These are phyloP conservation scores for Nicator chloris DNA, from an alignment of 2,113 vertebrate genomes.

Conservation along the genomic window DNA sequence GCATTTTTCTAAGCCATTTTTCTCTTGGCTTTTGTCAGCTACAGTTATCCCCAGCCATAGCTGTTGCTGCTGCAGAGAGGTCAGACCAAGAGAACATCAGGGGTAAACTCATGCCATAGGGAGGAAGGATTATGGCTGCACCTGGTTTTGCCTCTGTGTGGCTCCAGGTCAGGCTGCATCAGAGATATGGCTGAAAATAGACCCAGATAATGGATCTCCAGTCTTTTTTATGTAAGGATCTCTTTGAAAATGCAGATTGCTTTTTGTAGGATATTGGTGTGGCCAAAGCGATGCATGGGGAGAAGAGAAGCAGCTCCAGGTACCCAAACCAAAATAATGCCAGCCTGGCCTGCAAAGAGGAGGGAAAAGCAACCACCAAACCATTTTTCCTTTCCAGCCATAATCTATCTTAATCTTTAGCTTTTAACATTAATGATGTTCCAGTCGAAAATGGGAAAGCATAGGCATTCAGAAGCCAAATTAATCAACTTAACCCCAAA, in stretches of 20 bases:
- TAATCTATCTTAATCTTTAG: slow-evolving; percentile 5
- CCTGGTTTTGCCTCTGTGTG: background rate
- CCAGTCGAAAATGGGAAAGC: background rate
- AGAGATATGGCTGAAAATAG: background rate
- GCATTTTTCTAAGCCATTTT: background rate
- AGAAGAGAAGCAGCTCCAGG: background rate
- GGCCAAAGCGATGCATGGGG: background rate
- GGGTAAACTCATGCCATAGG: background rate
- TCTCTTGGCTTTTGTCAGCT: background rate
- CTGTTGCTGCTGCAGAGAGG: background rate
- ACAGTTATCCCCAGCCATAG: background rate
- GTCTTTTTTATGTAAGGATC: background rate
- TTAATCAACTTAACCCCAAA: background rate
- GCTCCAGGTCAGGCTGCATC: background rate
- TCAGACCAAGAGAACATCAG: background rate
- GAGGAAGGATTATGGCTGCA: background rate
- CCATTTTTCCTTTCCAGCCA: background rate
- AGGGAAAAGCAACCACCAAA: background rate
- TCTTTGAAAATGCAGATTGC: background rate
- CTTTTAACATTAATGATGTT: background rate
- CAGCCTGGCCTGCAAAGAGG: background rate
- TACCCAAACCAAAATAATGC: background rate
- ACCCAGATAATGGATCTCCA: background rate
- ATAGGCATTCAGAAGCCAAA: background rate
- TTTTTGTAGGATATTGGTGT: background rate